A percentile compares a stretch with the other conserved stretches of the same genome.
Evolutionary conservation across 2,888 invertebrate genomes (phyloP).

Genomic region (Eupithecia pulchellata): DNA sequence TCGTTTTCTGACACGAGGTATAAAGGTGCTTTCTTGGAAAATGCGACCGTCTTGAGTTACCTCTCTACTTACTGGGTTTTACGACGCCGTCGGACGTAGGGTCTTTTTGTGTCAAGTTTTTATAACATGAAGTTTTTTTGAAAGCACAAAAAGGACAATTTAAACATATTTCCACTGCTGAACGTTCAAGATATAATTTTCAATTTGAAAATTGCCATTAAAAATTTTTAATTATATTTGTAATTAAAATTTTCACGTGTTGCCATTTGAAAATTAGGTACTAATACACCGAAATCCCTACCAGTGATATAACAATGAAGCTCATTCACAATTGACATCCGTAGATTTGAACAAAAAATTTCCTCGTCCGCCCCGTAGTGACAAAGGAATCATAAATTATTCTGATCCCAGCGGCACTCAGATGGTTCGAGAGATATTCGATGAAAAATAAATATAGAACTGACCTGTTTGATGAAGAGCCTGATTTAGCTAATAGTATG

Average conservation of each 20-base stretch:
- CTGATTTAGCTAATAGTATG: background rate
- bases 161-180: background rate
- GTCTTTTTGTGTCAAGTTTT: background rate
- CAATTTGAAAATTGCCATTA: too few species aligned
- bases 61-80: background rate
- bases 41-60: conserved; percentile 1
- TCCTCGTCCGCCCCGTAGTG: background rate
- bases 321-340: too few species aligned
- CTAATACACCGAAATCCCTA: too few species aligned
- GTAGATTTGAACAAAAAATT: too few species aligned
- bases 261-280: too few species aligned
- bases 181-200: too few species aligned
- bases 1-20: conserved; percentile 10
- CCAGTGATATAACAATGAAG: too few species aligned
- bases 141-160: too few species aligned
- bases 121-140: too few species aligned
- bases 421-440: background rate
- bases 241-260: too few species aligned
- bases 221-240: too few species aligned
- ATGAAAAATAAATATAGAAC: background rate
- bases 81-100: background rate
- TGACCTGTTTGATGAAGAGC: background rate
- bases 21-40: background rate
- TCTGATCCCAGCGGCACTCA: background rate
- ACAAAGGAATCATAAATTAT: background rate